These are phyloP conservation scores for Mesembrinibis cayennensis DNA, from an alignment of 2,113 vertebrate genomes.

Conservation along the genomic window DNA sequence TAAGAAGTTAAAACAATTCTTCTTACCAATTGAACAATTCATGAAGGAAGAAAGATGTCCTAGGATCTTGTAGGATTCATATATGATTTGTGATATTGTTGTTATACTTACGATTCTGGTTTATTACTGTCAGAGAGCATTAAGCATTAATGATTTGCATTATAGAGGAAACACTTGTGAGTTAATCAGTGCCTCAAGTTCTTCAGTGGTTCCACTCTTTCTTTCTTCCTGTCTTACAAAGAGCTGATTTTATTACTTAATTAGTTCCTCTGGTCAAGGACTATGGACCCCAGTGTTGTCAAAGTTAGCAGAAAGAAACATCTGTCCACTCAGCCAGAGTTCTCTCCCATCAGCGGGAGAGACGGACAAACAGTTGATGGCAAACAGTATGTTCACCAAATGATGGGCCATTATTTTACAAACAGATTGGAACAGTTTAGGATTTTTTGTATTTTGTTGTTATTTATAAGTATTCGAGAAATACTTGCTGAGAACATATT, in stretches of 20 bases:
- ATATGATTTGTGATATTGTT: background rate
- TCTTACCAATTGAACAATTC: background rate
- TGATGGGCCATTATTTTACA: background rate
- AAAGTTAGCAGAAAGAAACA: conserved; percentile 49
- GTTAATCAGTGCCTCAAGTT: conserved; percentile 40
- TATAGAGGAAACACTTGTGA: conserved; percentile 16
- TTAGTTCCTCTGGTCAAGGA: conserved; percentile 58
- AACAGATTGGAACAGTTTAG: background rate
- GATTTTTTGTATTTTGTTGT: background rate
- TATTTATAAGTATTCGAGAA: background rate
- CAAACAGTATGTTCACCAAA: background rate
- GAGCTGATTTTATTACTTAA: conserved; percentile 59
- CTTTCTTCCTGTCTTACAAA: conserved; percentile 30
- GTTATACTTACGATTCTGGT: background rate
- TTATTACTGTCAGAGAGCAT: background rate
- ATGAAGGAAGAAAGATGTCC: background rate
- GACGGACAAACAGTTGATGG: background rate
- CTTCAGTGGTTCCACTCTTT: background rate
- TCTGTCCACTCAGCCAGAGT: background rate
- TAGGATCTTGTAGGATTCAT: background rate
- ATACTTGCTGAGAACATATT: background rate
- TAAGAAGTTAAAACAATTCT: background rate
- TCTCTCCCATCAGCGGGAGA: background rate
- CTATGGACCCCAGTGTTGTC: conserved; percentile 14
- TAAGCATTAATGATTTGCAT: background rate